phyloP scores from a whole-genome alignment of 2,888 invertebrate species.

The Cerastis leucographa region DNA sequence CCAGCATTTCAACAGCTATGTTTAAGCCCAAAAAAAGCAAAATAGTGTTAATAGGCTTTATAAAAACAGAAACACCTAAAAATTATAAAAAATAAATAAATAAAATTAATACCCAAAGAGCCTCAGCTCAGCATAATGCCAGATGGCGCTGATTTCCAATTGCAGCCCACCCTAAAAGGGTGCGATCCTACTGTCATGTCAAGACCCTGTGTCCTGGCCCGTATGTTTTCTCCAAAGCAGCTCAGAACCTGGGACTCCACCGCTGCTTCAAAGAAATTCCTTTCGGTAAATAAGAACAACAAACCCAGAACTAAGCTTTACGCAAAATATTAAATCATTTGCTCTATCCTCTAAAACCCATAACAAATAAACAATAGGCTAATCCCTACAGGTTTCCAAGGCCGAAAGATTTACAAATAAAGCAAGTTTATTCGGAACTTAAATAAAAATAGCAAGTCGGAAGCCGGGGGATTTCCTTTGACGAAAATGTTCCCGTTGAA shows the following conservation, averaged over 20 bases:
- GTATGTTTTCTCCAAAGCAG: neutral
- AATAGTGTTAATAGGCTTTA: too few species aligned
- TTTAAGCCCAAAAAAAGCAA: too few species aligned
- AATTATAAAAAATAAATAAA: too few species aligned
- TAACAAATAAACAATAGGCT: slow-evolving; percentile 10
- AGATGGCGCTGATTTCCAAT: too few species aligned
- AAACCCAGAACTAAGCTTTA: neutral
- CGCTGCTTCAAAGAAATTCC: neutral
- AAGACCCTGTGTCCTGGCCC: neutral
- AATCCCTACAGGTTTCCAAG: slow-evolving; percentile 19
- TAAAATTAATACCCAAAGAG: too few species aligned
- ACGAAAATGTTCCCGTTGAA: slow-evolving; percentile 48
- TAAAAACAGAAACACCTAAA: too few species aligned
- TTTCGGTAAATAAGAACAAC: neutral
- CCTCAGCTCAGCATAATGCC: too few species aligned
- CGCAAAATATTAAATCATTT: neutral
- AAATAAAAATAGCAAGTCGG: slow-evolving; percentile 60
- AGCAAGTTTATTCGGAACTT: slow-evolving; percentile 54
- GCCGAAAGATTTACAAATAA: slow-evolving; percentile 41
- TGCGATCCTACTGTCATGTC: neutral
- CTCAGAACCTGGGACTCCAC: neutral
- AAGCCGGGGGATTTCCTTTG: slow-evolving; percentile 63
- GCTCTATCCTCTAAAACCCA: neutral
- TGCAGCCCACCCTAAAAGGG: too few species aligned
- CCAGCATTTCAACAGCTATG: too few species aligned